phyloP scores from a whole-genome alignment of 2,888 invertebrate genomes.

The Meghimatium bilineatum region DNA sequence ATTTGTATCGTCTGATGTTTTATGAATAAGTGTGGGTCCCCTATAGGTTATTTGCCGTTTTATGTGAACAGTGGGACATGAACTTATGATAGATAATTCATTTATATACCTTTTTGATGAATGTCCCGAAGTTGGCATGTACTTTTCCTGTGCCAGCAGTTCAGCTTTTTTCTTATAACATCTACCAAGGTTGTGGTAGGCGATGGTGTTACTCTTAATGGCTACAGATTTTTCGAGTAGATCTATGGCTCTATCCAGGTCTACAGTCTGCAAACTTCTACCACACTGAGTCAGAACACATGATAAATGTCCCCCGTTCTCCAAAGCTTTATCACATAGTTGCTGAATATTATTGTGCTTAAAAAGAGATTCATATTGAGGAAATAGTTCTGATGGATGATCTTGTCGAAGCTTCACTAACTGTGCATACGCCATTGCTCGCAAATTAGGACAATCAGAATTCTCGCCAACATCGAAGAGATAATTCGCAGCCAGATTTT shows the following conservation, averaged over 20 bases:
- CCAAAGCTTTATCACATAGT: constrained; percentile 23
- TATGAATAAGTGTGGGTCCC: not conserved
- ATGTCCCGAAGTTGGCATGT: not conserved
- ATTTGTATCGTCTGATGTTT: not conserved
- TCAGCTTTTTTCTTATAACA: constrained; percentile 22
- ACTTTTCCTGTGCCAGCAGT: not conserved
- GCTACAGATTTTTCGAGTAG: constrained; percentile 15
- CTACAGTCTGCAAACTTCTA: not conserved
- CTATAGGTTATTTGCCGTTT: not conserved
- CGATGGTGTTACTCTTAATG: constrained; percentile 15
- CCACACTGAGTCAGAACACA: constrained; percentile 26
- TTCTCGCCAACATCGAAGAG: constrained; percentile 24
- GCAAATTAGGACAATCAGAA: not conserved
- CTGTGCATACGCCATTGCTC: constrained; percentile 25
- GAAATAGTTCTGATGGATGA: not conserved
- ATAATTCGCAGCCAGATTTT: not conserved
- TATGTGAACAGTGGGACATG: not conserved
- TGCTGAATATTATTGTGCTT: not conserved
- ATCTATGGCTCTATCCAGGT: constrained; percentile 1
- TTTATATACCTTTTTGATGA: not conserved
- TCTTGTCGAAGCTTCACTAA: constrained; percentile 2
- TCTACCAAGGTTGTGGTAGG: constrained; percentile 22
- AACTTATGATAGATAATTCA: not conserved
- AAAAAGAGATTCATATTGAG: not conserved
- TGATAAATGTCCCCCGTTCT: not conserved